These are phyloP conservation scores for Phymatocera aterrima DNA, from an alignment of 2,888 invertebrate species.

Conservation along the genomic window DNA sequence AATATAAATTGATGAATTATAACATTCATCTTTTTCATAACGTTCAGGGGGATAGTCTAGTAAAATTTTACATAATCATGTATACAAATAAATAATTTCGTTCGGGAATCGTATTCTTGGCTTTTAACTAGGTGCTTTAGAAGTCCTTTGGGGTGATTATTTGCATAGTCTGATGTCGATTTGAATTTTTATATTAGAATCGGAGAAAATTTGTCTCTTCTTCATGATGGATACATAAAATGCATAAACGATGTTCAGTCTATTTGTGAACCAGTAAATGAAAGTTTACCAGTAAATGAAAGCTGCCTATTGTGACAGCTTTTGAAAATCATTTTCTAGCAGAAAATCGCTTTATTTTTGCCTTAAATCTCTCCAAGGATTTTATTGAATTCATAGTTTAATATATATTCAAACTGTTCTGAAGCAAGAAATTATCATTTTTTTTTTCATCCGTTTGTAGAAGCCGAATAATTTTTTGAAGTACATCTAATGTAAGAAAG, in stretches of 20 bases:
- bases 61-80: not conserved
- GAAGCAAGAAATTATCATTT: not conserved
- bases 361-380: not conserved
- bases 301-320: too few species aligned
- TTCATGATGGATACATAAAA: not conserved
- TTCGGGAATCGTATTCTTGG: not conserved
- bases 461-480: not conserved
- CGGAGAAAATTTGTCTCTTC: not conserved
- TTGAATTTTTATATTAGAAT: not conserved
- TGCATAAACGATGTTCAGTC: not conserved
- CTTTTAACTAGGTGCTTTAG: not conserved
- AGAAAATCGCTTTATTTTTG: not conserved
- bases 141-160: not conserved
- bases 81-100: not conserved
- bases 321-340: not conserved
- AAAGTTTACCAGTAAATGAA: not conserved
- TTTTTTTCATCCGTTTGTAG: not conserved
- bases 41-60: not conserved
- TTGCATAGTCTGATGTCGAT: not conserved
- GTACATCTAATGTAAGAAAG: not conserved
- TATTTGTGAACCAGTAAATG: not conserved
- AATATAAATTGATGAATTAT: too few species aligned
- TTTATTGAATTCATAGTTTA: not conserved
- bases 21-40: not conserved
- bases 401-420: not conserved